phyloP scores from a whole-genome alignment of 1,140 invertebrate species.

The Parasteatoda tepidariorum region DNA sequence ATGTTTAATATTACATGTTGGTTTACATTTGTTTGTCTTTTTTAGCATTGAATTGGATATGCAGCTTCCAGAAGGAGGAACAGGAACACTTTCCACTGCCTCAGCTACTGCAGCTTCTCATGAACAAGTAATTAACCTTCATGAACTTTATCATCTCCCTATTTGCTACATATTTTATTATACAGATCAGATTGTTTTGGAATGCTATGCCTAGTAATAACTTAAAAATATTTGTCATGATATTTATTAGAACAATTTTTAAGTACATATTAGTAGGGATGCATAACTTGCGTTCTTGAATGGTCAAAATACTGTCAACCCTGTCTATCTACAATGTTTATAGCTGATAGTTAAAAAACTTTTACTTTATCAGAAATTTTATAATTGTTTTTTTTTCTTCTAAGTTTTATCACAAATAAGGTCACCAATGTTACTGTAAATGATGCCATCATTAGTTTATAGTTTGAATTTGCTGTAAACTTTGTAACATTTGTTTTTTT shows the following conservation, averaged over 20 bases:
- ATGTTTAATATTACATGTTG: no score
- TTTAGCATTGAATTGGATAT: slow-evolving; percentile 95
- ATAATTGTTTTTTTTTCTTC: no score
- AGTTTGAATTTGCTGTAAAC: no score
- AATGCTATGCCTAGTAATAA: not conserved
- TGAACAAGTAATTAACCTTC: slow-evolving; percentile 66
- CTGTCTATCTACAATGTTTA: no score
- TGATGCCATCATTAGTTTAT: no score
- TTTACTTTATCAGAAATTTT: no score
- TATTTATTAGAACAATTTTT: not conserved
- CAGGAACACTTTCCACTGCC: slow-evolving; percentile 73
- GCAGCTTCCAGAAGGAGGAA: slow-evolving; percentile 89
- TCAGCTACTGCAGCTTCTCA: slow-evolving; percentile 66
- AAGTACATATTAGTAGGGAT: not conserved
- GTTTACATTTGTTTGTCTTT: no score
- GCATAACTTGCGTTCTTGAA: not conserved
- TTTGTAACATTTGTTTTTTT: no score
- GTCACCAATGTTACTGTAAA: no score
- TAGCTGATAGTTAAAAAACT: no score
- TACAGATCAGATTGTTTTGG: not conserved
- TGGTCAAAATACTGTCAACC: no score
- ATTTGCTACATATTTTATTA: not conserved
- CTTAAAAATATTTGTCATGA: not conserved
- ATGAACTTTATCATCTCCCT: not conserved
- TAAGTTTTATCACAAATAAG: no score